These are phyloP conservation scores for Machimus atricapillus DNA, from an alignment of 2,888 invertebrate genomes.

Conservation along the genomic window DNA sequence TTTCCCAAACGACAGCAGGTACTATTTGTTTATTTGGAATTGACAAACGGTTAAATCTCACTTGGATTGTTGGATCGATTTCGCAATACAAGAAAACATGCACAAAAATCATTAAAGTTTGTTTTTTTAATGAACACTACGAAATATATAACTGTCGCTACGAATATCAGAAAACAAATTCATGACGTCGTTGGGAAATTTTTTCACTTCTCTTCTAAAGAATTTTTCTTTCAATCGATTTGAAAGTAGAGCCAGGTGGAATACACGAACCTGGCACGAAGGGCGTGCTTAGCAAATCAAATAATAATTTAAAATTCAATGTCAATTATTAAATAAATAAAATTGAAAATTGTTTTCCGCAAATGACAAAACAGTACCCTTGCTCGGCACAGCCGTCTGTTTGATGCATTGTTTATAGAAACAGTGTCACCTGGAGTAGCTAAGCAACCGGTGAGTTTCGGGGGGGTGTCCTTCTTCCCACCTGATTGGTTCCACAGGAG, in stretches of 20 bases:
- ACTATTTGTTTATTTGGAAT: slow-evolving; percentile 31
- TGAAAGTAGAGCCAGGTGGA: not conserved
- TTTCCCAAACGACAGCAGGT: not conserved
- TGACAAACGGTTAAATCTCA: slow-evolving; percentile 20
- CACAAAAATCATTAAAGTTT: slow-evolving; percentile 39
- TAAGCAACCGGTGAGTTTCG: slow-evolving; percentile 9
- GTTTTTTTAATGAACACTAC: slow-evolving; percentile 19
- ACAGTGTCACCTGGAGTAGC: slow-evolving; percentile 10
- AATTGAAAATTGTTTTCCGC: not conserved
- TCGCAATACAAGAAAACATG: slow-evolving; percentile 20
- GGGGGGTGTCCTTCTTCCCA: not conserved
- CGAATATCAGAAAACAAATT: slow-evolving; percentile 5
- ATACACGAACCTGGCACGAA: not conserved
- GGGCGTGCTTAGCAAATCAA: not conserved
- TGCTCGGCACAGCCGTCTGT: slow-evolving; percentile 24
- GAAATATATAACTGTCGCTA: slow-evolving; percentile 11
- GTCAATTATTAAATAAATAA: not conserved
- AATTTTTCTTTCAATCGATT: not conserved
- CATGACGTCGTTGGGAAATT: not conserved
- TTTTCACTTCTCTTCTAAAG: not conserved
- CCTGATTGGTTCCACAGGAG: not conserved
- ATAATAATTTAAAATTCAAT: not conserved
- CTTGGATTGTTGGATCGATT: slow-evolving; percentile 32
- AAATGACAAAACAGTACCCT: not conserved
- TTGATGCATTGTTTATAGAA: slow-evolving; percentile 37